A percentile compares a stretch with the other conserved stretches of the same genome.
phyloP scores from a whole-genome alignment of 2,113 vertebrate genomes.

The Oryzias curvinotus region DNA sequence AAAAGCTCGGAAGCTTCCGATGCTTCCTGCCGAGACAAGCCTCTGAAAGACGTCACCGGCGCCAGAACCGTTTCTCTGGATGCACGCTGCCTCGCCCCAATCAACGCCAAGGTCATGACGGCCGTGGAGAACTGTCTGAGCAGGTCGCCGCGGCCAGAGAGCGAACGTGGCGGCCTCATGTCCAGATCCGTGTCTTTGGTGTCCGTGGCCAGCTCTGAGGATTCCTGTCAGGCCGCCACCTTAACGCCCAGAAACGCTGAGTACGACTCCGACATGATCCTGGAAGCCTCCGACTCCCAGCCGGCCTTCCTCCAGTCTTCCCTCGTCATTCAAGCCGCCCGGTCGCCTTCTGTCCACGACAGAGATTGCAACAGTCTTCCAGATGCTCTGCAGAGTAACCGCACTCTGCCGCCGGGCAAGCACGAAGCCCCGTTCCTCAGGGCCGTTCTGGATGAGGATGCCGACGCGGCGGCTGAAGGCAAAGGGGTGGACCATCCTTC shows the following conservation, averaged over 20 bases:
- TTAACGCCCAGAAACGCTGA: constrained; percentile 86
- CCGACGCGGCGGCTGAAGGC: constrained; percentile 79
- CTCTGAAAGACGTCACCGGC: constrained; percentile 81
- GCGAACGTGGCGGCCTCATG: constrained; percentile 84
- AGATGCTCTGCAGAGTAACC: constrained; percentile 79
- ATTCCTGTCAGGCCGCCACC: constrained; percentile 86
- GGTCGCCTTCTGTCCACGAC: constrained; percentile 86
- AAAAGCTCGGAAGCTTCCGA: constrained; percentile 92
- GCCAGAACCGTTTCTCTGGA: constrained; percentile 87
- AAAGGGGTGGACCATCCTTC: constrained; percentile 77
- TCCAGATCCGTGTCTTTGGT: constrained; percentile 90
- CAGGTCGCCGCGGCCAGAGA: constrained; percentile 88
- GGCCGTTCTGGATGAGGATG: constrained; percentile 87
- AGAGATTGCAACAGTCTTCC: constrained; percentile 82
- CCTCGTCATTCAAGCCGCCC: constrained; percentile 84
- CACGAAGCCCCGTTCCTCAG: constrained; percentile 83
- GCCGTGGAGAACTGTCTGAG: constrained; percentile 83
- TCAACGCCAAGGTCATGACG: constrained; percentile 74
- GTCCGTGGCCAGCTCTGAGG: constrained; percentile 93
- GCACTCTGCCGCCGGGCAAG: constrained; percentile 70
- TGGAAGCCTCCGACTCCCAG: constrained; percentile 90
- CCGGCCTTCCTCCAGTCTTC: constrained; percentile 89
- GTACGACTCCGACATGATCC: constrained; percentile 88
- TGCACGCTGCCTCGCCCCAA: constrained; percentile 72
- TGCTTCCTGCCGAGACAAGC: constrained; percentile 80